Conservation (phyloP, 2,888 invertebrate species). For the Microplitis deprimator region DNA sequence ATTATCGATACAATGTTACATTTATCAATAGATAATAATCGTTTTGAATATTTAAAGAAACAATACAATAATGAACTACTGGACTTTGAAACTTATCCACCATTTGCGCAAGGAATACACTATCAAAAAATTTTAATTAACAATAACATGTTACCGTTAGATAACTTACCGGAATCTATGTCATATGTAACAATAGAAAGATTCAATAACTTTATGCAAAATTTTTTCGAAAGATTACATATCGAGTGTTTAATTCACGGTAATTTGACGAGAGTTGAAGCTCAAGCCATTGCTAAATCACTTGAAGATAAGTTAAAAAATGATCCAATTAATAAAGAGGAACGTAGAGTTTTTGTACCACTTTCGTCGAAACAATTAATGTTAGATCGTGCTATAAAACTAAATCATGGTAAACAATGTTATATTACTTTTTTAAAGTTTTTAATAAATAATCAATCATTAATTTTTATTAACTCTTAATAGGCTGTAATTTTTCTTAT, state of each 20-base stretch:
- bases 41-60: constrained; percentile 90
- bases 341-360: constrained; percentile 71
- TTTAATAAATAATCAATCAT: no score
- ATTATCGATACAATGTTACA: constrained; percentile 87
- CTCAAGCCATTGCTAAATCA: constrained; percentile 65
- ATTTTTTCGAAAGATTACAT: constrained; percentile 85
- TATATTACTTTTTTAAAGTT: constrained; percentile 41
- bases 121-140: constrained; percentile 77
- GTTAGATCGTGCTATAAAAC: constrained; percentile 86
- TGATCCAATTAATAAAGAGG: not conserved
- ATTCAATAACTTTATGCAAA: constrained; percentile 85
- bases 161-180: constrained; percentile 86
- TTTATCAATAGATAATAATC: constrained; percentile 85
- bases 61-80: constrained; percentile 86
- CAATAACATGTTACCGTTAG: constrained; percentile 54
- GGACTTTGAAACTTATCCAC: constrained; percentile 95
- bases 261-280: constrained; percentile 83
- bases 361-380: constrained; percentile 87
- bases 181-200: constrained; percentile 84
- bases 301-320: constrained; percentile 59
- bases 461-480: no score
- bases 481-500: constrained; percentile 83
- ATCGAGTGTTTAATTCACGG: constrained; percentile 93
- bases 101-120: constrained; percentile 89
- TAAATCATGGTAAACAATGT: constrained; percentile 78